Base-by-base conservation (phyloP, 1,140 invertebrate genomes). In the Phenacoccus solenopsis region DNA sequence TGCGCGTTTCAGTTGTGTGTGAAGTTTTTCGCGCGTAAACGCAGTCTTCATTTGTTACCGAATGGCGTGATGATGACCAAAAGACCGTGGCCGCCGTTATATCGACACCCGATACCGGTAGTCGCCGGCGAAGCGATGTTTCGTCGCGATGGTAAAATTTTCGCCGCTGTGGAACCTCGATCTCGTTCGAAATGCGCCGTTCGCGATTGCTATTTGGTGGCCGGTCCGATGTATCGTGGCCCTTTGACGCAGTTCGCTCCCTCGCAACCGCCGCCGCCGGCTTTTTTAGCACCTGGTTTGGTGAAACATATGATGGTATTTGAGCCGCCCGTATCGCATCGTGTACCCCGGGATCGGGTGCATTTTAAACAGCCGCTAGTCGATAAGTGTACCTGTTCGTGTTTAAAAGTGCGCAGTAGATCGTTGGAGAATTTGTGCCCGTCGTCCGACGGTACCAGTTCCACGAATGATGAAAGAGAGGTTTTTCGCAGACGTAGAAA, bases 401-500 rank as follows among this genome's bases (percentile, higher is more conserved):
- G 25, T 64, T 25, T 25, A 16, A 27, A 25, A 64, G 22, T 25
- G 10, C 59, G 59, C 5, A 25, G 22, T 9, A 81, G 85, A 20
- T 88, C 87, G 1, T 78, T 89, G 74, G 87, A 89, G 72, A 87
- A 88, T 73, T 59, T 70, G 5, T 70, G 67, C 2, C 59, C 38
- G 10, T 82, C 83, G 68, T 85, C 87, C 70, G 85, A 84, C 83
- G 84, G 86, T 70, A 84, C 81, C 38, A 80, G 83, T 38, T 82
- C 82, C 69, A 82, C 85, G 69, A 27, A 24, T 27, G 59, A 64
- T 7, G 10, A 64, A 9, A 24, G 20, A 24, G 59, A 64, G 16
- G 59, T 64, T 20, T 16, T 64, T 10, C 2, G 59, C 4, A 64
- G 59, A 64, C 59, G 59, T 64, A 82, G 83, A 2, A 81, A 82